Conservation (phyloP, 2,888 invertebrate species). For the Heliconius cydno region DNA sequence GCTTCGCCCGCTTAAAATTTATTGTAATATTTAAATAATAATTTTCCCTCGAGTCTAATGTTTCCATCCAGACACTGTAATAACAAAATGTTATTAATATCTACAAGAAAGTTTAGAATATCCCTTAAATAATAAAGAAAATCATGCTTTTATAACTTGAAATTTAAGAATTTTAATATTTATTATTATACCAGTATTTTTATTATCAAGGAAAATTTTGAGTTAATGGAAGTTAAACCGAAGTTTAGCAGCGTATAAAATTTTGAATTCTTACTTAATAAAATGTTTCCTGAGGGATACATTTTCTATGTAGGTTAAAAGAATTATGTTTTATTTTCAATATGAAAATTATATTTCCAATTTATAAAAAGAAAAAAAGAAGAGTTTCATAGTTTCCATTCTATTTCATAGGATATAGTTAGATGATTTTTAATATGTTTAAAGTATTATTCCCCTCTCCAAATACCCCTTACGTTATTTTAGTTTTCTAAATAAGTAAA, state of each 20-base stretch:
- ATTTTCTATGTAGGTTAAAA: background rate
- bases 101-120: background rate
- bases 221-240: background rate
- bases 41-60: no score
- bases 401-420: background rate
- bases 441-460: no score
- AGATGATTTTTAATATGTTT: no score
- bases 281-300: conserved; percentile 18
- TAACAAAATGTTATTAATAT: background rate
- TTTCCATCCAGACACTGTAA: no score
- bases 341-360: background rate
- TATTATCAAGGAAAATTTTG: conserved; percentile 13
- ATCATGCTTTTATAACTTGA: background rate
- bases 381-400: background rate
- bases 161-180: conserved; percentile 5
- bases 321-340: background rate
- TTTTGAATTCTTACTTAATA: conserved; percentile 8
- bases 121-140: background rate
- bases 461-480: no score
- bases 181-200: background rate
- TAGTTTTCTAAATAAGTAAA: no score
- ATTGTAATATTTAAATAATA: no score
- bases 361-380: background rate
- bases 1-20: no score
- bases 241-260: conserved; percentile 1